Percentiles rank a stretch among this genome's conserved stretches.
phyloP scores from a whole-genome alignment of 1,140 invertebrate genomes.

The Ceratina calcarata region DNA sequence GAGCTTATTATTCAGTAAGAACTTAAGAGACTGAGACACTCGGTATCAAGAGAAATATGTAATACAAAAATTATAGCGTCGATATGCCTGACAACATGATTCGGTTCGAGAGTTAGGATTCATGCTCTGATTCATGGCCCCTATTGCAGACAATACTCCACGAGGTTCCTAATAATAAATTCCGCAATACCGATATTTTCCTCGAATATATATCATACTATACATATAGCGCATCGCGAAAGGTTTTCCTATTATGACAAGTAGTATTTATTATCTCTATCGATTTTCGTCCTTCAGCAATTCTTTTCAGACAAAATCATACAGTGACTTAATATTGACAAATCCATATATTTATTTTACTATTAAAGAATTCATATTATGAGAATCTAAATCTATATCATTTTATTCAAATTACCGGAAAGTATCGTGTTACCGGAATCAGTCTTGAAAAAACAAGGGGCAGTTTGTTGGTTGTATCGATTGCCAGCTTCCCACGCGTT shows the following conservation, averaged over 20 bases:
- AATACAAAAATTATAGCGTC: background rate
- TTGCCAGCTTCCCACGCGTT: background rate
- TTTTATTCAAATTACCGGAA: too few relatives aligned
- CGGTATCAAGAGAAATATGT: background rate
- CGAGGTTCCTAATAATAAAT: background rate
- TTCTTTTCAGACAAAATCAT: too few relatives aligned
- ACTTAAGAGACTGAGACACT: background rate
- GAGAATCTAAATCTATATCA: too few relatives aligned
- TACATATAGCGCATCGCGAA: too few relatives aligned
- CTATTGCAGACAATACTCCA: slow-evolving; percentile 5
- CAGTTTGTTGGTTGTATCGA: slow-evolving; percentile 11
- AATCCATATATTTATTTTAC: too few relatives aligned
- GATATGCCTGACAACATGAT: slow-evolving; percentile 39
- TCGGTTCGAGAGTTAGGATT: slow-evolving; percentile 46
- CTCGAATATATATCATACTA: too few relatives aligned
- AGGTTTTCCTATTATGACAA: too few relatives aligned
- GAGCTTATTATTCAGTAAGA: background rate
- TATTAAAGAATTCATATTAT: too few relatives aligned
- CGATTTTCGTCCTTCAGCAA: too few relatives aligned
- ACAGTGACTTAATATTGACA: too few relatives aligned
- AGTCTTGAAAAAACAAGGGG: background rate
- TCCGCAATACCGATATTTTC: background rate
- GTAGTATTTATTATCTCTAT: too few relatives aligned
- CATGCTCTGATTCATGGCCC: slow-evolving; percentile 54
- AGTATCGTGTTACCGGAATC: slow-evolving; percentile 13